Conservation (phyloP, 2,888 invertebrate genomes). For the Galeopsomyia nigrocyanea region DNA sequence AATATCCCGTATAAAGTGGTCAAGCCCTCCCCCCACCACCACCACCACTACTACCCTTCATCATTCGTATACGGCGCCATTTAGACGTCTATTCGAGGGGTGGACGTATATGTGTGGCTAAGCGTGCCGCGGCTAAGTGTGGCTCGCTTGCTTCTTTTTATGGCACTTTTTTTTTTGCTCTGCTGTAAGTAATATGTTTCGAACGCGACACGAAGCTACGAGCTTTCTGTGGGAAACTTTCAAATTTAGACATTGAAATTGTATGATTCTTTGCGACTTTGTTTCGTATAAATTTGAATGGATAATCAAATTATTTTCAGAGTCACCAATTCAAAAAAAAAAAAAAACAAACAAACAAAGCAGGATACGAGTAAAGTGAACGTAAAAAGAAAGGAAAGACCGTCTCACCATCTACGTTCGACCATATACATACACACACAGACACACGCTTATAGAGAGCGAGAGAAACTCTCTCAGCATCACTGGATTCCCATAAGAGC, state of each 20-base stretch:
- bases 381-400: background rate
- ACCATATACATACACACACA: background rate
- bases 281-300: background rate
- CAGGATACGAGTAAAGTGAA: no score
- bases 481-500: background rate
- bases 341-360: no score
- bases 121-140: background rate
- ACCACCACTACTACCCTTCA: constrained; percentile 22
- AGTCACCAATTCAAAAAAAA: no score
- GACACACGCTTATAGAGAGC: no score
- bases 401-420: background rate
- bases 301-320: no score
- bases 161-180: constrained; percentile 5
- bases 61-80: constrained; percentile 33
- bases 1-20: constrained; percentile 61
- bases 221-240: background rate
- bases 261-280: background rate
- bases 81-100: constrained; percentile 40
- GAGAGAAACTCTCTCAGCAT: background rate
- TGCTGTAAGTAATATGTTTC: background rate
- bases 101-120: no score
- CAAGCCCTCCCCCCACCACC: constrained; percentile 5
- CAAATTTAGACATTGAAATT: no score
- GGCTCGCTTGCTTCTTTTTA: constrained; percentile 18
- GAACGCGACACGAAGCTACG: background rate